Base-by-base conservation (phyloP, 2,113 vertebrate species). In the Oriolus oriolus region DNA sequence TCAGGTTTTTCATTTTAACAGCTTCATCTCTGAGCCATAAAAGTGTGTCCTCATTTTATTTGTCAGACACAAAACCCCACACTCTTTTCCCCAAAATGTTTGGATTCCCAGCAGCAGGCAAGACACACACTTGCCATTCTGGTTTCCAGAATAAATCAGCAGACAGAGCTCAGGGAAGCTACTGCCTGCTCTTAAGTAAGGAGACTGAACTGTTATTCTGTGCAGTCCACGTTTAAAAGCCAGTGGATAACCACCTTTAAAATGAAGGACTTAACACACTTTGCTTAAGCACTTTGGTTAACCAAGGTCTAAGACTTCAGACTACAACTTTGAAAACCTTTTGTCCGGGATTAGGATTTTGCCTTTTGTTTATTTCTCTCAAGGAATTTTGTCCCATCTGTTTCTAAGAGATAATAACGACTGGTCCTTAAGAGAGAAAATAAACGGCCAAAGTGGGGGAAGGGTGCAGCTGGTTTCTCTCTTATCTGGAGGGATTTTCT, bases 1-100 rank as follows among this genome's bases (percentile, higher is more conserved):
- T 92, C 35, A n/a, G 69, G 57, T 45, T 93, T 95, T 88, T 95
- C 23, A 79, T 70, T 95, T 95, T 87, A 95, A 92, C 73, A 93
- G 63, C 74, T 84, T 89, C 73, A 87, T 85, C 83, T 90, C 74
- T 28, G 45, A 82, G 53, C 53, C 70, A 54, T 53, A 74, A 23
- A n/a, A 61, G 22, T 5, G 11, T 30, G n/a, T 45, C 73, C 52
- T 93, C 39, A 26, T 59, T 85, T 83, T 81, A 81, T 91, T 60
- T 60, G 63, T 66, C 73, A 89, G 77, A 77, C 41, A 74, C 47
- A 81, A 56, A 89, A 88, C 83, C 28, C 21, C 12, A 27, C 28
- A 35, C 11, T 42, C 41, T 92, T 76, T 65, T 26, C 52, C 78
- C 20, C 33, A 74, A 35, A 68, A 39, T 6, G 18, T 41, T 14